Evolutionary conservation across 2,113 vertebrate species (phyloP).

Genomic region (Pseudolaguvia tuberculata): DNA sequence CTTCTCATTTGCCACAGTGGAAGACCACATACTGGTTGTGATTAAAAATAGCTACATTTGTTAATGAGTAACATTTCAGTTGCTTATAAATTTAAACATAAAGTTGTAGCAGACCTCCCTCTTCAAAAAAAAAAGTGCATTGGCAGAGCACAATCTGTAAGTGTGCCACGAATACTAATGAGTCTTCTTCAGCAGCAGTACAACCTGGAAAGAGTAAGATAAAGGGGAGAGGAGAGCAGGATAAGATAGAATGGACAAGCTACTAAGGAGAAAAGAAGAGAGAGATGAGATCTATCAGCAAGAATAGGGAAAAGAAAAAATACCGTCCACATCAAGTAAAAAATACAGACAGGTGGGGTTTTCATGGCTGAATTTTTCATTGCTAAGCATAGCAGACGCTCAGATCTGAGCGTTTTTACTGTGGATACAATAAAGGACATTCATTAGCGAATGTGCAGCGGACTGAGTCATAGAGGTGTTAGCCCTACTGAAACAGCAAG

Average conservation of each 20-base stretch:
- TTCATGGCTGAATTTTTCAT: background rate
- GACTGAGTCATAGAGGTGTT: background rate
- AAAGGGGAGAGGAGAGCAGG: slow-evolving; percentile 16
- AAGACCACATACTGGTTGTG: slow-evolving; percentile 54
- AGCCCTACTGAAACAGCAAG: background rate
- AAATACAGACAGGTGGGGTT: slow-evolving; percentile 6
- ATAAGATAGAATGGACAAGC: slow-evolving; percentile 34
- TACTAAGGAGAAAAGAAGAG: slow-evolving; percentile 17
- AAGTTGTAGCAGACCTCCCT: slow-evolving; percentile 62
- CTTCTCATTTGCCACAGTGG: slow-evolving; percentile 52
- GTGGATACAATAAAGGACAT: background rate
- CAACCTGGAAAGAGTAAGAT: slow-evolving; percentile 29
- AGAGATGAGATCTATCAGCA: slow-evolving; percentile 26
- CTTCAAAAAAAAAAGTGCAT: slow-evolving; percentile 49
- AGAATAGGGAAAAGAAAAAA: slow-evolving; percentile 23
- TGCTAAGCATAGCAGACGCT: background rate
- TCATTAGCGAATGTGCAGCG: background rate
- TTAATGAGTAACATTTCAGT: slow-evolving; percentile 63
- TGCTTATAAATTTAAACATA: slow-evolving; percentile 65
- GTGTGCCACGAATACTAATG: slow-evolving; percentile 59
- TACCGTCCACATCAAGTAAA: slow-evolving; percentile 10
- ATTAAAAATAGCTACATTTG: slow-evolving; percentile 59
- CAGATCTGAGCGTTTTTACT: background rate
- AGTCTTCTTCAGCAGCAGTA: slow-evolving; percentile 34
- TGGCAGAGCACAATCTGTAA: slow-evolving; percentile 54